A percentile compares a stretch with the other conserved stretches of the same genome.
These are phyloP conservation scores for Drosophila guanche DNA, from an alignment of 1,140 invertebrate genomes.

Conservation along the genomic window DNA sequence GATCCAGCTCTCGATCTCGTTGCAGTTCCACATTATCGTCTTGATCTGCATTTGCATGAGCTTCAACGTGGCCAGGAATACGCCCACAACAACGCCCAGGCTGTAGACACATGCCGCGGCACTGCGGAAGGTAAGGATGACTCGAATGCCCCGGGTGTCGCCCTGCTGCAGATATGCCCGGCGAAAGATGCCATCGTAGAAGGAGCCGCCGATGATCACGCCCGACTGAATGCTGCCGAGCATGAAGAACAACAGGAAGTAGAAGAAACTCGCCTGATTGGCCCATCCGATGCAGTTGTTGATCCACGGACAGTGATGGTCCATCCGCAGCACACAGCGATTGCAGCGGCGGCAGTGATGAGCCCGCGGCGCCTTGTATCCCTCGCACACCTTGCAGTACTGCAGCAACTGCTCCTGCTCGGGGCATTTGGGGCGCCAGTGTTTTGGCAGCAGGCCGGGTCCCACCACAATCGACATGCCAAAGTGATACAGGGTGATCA, in stretches of 20 bases:
- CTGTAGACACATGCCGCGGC: conserved; percentile 88
- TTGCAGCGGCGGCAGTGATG: conserved; percentile 99
- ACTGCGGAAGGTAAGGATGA: conserved; percentile 87
- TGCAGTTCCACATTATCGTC: conserved; percentile 92
- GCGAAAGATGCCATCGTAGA: conserved; percentile 86
- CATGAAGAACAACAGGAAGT: conserved; percentile 95
- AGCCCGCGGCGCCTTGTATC: conserved; percentile 96
- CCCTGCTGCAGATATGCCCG: conserved; percentile 81
- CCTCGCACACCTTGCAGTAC: conserved; percentile 93
- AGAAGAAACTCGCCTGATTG: conserved; percentile 94
- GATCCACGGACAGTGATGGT: conserved; percentile 93
- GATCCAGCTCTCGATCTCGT: conserved; percentile 98
- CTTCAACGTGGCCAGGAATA: conserved; percentile 94
- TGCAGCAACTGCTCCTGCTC: conserved; percentile 86
- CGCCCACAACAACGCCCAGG: conserved; percentile 93
- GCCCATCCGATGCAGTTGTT: conserved; percentile 91
- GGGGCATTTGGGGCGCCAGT: conserved; percentile 24
- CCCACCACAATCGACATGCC: conserved; percentile 33
- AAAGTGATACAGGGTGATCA: conserved; percentile 30
- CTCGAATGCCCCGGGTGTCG: conserved; percentile 54
- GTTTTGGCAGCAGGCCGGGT: conserved; percentile 36
- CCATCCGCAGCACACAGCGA: conserved; percentile 97
- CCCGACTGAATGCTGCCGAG: conserved; percentile 93
- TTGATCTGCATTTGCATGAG: conserved; percentile 93
- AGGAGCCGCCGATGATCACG: conserved; percentile 88